Evolutionary conservation across 2,888 invertebrate genomes (phyloP).

Genomic region (Heliconius charithonia): DNA sequence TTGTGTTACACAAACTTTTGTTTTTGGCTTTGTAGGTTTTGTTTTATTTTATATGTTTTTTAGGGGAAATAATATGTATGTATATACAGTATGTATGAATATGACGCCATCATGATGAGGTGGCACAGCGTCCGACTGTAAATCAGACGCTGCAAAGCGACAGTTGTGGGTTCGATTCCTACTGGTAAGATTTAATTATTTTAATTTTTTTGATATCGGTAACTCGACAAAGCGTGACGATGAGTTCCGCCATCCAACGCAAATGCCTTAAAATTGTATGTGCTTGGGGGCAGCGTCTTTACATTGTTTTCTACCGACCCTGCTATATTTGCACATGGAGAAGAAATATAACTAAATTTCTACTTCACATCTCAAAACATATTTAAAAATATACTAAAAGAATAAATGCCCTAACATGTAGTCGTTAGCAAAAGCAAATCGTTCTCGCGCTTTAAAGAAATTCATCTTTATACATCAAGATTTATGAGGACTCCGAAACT

Average conservation of each 20-base stretch:
- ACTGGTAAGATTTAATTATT: not conserved
- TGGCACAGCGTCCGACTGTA: not conserved
- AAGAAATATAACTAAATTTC: not conserved
- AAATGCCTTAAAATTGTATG: no score
- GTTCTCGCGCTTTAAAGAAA: constrained; percentile 37
- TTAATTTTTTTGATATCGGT: no score
- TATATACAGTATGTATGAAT: not conserved
- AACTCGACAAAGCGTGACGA: no score
- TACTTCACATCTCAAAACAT: not conserved
- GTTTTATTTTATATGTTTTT: not conserved
- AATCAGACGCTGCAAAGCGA: no score
- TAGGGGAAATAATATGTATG: not conserved
- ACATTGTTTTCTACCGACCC: no score
- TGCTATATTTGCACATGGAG: not conserved
- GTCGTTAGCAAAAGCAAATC: constrained; percentile 39
- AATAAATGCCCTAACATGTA: constrained; percentile 11
- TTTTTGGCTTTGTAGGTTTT: not conserved
- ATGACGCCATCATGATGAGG: not conserved
- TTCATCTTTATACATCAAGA: constrained; percentile 45
- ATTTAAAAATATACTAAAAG: not conserved
- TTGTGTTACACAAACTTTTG: constrained; percentile 2
- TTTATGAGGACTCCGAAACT: constrained; percentile 45
- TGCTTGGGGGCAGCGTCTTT: no score
- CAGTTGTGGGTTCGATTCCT: not conserved
- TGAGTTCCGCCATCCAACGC: no score